These are phyloP conservation scores for Microctonus brassicae DNA, from an alignment of 2,888 invertebrate species.

Conservation along the genomic window DNA sequence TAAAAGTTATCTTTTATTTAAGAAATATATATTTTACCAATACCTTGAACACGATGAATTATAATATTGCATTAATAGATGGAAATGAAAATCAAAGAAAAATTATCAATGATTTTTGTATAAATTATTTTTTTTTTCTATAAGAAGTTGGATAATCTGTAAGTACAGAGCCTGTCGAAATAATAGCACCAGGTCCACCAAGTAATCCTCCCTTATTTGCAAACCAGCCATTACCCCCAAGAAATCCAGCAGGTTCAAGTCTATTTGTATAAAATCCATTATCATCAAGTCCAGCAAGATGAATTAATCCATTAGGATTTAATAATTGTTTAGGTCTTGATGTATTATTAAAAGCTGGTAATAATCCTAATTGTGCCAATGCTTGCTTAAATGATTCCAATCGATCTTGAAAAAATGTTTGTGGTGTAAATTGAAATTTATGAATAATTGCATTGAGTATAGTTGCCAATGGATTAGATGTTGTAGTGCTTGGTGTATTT, in stretches of 20 bases:
- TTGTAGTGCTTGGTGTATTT: background rate
- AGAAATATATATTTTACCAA: no score
- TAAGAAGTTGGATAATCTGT: conserved; percentile 62
- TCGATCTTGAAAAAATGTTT: conserved; percentile 53
- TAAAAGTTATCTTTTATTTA: no score
- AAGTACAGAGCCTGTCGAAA: conserved; percentile 60
- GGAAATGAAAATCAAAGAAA: background rate
- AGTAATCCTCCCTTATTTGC: conserved; percentile 63
- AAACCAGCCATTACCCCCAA: conserved; percentile 63
- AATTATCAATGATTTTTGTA: background rate
- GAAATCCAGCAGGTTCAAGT: conserved; percentile 57
- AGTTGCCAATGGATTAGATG: background rate
- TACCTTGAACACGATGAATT: no score
- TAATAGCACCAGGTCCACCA: conserved; percentile 60
- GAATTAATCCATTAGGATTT: conserved; percentile 44
- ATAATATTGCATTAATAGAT: background rate
- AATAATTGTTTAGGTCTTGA: conserved; percentile 50
- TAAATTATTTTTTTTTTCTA: conserved; percentile 46
- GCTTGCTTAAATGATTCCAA: conserved; percentile 47
- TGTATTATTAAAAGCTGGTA: conserved; percentile 29
- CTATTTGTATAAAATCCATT: conserved; percentile 56
- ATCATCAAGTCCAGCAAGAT: conserved; percentile 51
- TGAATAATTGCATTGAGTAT: conserved; percentile 52
- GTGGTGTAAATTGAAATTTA: conserved; percentile 54
- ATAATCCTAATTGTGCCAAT: conserved; percentile 44